phyloP scores from a whole-genome alignment of 2,113 vertebrate genomes.

The Accipiter virgatus region DNA sequence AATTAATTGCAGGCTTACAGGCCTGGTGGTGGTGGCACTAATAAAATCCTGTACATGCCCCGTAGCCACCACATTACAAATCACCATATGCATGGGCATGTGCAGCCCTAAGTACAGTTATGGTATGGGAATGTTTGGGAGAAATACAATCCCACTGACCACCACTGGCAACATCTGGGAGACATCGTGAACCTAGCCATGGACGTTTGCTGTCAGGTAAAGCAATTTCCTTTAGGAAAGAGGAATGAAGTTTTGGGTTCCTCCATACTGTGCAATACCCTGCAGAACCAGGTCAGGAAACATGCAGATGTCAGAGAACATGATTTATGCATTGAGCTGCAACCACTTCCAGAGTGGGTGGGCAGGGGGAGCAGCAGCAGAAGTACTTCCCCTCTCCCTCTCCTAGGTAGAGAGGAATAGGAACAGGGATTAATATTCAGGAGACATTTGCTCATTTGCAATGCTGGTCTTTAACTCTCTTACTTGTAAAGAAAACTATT shows the following conservation, averaged over 20 bases:
- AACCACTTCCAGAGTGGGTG: background rate
- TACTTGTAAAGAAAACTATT: background rate
- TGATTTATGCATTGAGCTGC: background rate
- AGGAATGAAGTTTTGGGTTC: background rate
- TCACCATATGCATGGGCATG: background rate
- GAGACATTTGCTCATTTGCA: background rate
- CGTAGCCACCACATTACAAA: constrained; percentile 16
- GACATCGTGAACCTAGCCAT: background rate
- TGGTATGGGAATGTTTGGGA: background rate
- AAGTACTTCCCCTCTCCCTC: background rate
- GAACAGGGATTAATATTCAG: background rate
- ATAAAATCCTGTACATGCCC: constrained; percentile 33
- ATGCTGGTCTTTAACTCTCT: background rate
- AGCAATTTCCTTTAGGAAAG: background rate
- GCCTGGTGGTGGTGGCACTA: background rate
- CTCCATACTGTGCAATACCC: background rate
- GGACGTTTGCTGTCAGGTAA: background rate
- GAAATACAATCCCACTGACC: constrained; percentile 18
- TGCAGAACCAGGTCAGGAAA: background rate
- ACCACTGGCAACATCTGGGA: constrained; percentile 15
- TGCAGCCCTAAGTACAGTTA: background rate
- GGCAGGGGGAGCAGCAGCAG: background rate
- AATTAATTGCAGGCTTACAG: constrained; percentile 10
- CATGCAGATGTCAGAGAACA: background rate
- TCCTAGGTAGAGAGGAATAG: background rate